These are phyloP conservation scores for Pandemis cinnamomeana DNA, from an alignment of 2,888 invertebrate species.

Conservation along the genomic window DNA sequence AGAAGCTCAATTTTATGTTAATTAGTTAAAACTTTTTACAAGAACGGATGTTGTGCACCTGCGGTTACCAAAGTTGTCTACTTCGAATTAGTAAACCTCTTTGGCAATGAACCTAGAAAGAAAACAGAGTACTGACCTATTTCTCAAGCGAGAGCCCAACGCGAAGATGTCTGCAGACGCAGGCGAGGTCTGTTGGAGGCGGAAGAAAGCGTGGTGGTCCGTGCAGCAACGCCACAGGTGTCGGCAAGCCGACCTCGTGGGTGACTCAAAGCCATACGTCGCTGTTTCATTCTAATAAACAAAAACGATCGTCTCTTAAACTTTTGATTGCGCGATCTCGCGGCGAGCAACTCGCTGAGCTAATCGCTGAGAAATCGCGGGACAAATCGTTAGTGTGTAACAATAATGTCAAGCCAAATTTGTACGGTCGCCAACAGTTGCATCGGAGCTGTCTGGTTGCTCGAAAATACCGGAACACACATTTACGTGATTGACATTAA, in stretches of 20 bases:
- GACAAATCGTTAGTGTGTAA: too few relatives aligned
- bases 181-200: slow-evolving; percentile 92
- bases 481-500: too few relatives aligned
- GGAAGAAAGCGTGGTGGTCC: slow-evolving; percentile 97
- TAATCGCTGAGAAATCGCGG: too few relatives aligned
- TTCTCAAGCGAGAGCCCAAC: slow-evolving; percentile 91
- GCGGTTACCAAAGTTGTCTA: neutral
- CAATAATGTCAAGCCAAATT: too few relatives aligned
- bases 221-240: slow-evolving; percentile 98
- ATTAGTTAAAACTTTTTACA: neutral
- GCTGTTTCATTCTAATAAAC: slow-evolving; percentile 92
- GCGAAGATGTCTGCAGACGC: slow-evolving; percentile 90
- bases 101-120: neutral
- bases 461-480: too few relatives aligned
- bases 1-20: neutral
- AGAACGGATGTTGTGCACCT: neutral
- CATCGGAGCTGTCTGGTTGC: too few relatives aligned
- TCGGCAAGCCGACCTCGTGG: slow-evolving; percentile 95
- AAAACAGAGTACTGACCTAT: slow-evolving; percentile 82
- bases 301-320: neutral
- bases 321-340: too few relatives aligned
- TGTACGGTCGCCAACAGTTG: too few relatives aligned
- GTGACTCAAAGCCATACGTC: slow-evolving; percentile 98
- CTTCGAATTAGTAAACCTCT: too few relatives aligned
- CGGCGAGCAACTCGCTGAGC: too few relatives aligned